Conservation (phyloP, 1,140 invertebrate genomes). For the Rhizoglyphus robini region DNA sequence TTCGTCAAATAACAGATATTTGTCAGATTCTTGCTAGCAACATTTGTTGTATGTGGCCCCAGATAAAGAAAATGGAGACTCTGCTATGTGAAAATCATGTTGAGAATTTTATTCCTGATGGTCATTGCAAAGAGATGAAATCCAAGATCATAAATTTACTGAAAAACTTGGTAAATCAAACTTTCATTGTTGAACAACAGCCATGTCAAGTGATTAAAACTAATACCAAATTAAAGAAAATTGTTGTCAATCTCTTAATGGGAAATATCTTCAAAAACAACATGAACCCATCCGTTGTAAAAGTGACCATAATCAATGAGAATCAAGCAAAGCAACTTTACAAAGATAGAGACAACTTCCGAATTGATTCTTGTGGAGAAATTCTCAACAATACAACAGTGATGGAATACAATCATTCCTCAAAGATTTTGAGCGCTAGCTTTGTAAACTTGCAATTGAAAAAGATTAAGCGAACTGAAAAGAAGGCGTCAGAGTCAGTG, state of each 20-base stretch:
- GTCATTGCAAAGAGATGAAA: conserved; percentile 5
- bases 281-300: conserved; percentile 78
- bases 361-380: conserved; percentile 55
- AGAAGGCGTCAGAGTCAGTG: conserved; percentile 50
- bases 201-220: conserved; percentile 98
- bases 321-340: conserved; percentile 61
- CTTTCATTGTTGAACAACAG: conserved; percentile 94
- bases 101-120: neutral
- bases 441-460: conserved; percentile 68
- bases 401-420: conserved; percentile 82
- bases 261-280: conserved; percentile 83
- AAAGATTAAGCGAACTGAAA: conserved; percentile 82
- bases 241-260: conserved; percentile 74
- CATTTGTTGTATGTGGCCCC: neutral
- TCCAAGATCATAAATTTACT: conserved; percentile 22
- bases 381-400: conserved; percentile 84
- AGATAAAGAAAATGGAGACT: conserved; percentile 1
- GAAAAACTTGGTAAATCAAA: conserved; percentile 40
- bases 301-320: conserved; percentile 49
- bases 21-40: neutral
- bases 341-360: conserved; percentile 45
- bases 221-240: conserved; percentile 71
- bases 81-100: neutral
- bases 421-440: conserved; percentile 52
- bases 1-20: conserved; percentile 1